Evolutionary conservation across 2,113 vertebrate genomes (phyloP).

Genomic region (Pagrus major): DNA sequence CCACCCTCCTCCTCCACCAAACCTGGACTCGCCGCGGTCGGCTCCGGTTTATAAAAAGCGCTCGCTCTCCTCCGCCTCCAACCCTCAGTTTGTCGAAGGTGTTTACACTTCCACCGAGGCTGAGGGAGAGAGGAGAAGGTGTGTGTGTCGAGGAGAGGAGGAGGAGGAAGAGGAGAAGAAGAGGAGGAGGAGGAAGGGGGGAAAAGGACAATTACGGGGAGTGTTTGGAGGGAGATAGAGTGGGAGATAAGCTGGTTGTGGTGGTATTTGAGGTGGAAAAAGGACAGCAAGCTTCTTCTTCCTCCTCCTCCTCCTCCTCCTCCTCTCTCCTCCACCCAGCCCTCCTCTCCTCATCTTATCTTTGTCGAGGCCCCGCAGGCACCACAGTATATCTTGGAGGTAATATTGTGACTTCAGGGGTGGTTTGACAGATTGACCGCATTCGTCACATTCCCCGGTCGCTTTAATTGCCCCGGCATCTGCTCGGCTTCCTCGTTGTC

Average conservation of each 20-base stretch:
- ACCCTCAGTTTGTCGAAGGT: conserved; percentile 60
- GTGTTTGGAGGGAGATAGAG: conserved; percentile 60
- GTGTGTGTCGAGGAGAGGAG: conserved; percentile 17
- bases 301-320: not conserved
- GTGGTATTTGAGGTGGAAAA: conserved; percentile 32
- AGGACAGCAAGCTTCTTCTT: conserved; percentile 36
- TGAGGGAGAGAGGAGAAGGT: conserved; percentile 44
- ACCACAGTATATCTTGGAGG: conserved; percentile 84
- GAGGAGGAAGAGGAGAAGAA: conserved; percentile 35
- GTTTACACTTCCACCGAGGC: conserved; percentile 69
- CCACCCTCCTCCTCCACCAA: conserved; percentile 13
- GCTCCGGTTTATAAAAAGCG: conserved; percentile 37
- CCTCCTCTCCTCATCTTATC: conserved; percentile 70
- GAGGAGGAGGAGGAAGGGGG: conserved; percentile 49
- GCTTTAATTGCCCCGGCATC: conserved; percentile 87
- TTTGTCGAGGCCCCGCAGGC: conserved; percentile 72
- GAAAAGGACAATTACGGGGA: conserved; percentile 72
- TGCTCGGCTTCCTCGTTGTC: conserved; percentile 84
- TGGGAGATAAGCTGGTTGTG: conserved; percentile 45
- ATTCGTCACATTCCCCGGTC: conserved; percentile 86
- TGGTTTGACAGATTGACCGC: conserved; percentile 86
- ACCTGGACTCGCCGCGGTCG: conserved; percentile 42
- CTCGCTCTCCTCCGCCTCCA: conserved; percentile 44
- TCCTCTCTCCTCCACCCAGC: conserved; percentile 23
- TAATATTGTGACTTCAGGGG: conserved; percentile 83